Evolutionary conservation across 92 coral and sea anemone species (phyloP), one percentile per base, ranked within the genome.

Genomic region (Epizoanthus rinbou): DNA sequence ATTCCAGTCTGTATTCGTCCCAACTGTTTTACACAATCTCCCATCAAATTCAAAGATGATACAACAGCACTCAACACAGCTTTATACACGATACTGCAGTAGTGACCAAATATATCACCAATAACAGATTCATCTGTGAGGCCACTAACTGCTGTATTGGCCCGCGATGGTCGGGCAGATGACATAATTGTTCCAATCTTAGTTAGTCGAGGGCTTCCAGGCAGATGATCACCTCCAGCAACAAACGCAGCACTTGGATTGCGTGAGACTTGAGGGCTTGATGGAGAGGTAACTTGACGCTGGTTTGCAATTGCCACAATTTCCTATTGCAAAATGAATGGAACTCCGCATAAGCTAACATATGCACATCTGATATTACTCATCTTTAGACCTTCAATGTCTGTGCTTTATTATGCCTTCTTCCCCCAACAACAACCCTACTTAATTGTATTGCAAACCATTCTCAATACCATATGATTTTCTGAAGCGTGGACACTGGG

Each of bases 51-150:
- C 17, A 96, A 84, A 54, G 99, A 96, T 19, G 92, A 90, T 18
- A 88, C 80, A 57, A 94, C 89, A 24, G 89, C 82, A 54, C 90
- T 86, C 82, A 96, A 86, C 14, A 96, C 92, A 28, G 94, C 95
- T 52, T 88, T 87, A 78, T 92, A 94, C 19, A 94, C 99, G 75
- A 94, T 63, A 73, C 99, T 88, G 69, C 99, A 96, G 76, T 94
- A 96, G 80, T 94, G 94, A 43, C 98, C 95, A 75, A 94, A 96
- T 50, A 96, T 96, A 69, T 96, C 99, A 22, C 98, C 97, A 71
- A 94, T 93, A 56, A 96, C 92, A 35, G 97, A 88, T 89, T 96
- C 99, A 62, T 96, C 99, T 64, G 99, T 94, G 64, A 96, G 85
- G 53, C 99, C 99, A 76, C 99, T 96, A 59, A 96, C 93, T 41